Evolutionary conservation across 1,140 invertebrate genomes (phyloP), one percentile per base, ranked within the genome.

Genomic region (Drosophila arawakana): DNA sequence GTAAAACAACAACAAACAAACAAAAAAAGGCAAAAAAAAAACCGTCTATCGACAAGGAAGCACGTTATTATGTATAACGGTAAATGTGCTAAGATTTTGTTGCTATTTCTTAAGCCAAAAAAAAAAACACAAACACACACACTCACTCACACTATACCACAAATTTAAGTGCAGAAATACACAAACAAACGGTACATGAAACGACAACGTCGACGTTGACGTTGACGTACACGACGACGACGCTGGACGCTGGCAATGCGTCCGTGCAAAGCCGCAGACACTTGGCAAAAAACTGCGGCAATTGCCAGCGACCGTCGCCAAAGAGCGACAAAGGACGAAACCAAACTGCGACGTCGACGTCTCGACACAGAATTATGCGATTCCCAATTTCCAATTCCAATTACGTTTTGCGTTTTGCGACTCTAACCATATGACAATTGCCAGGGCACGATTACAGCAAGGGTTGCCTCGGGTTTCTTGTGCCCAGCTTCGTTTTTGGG

Each of bases 21-120:
- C 25, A 57, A 43, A 62, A 54, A 47, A 46, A 47, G 39, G 57
- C 21, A 18, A 54, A 11, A 44, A 61, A 52, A 69, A 35, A 34
- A 25, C 44, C 43, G 60, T 52, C 55, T 66, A 73, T 74, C 59
- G 58, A 81, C 78, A 78, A 78, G 81, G 81, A 85, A 84, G 81
- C 81, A 85, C 81, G 81, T 85, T 84, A 80, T 84, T 84, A 75
- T 52, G 58, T 49, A 61, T 73, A 79, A 67, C 80, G 67, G 62
- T 80, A 85, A 86, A 62, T 75, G 82, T 85, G 73, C 73, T 66
- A 76, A 67, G 65, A 62, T 43, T 39, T 63, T 52, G 47, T 76
- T 72, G 55, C 18, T 60, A 18, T 63, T 78, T 70, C 47, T 54
- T 46, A 41, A 60, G 50, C 11, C 50, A 63, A 65, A 62, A 63